Conservation (phyloP, 2,113 vertebrate genomes). For the Notarius quadriscutis region DNA sequence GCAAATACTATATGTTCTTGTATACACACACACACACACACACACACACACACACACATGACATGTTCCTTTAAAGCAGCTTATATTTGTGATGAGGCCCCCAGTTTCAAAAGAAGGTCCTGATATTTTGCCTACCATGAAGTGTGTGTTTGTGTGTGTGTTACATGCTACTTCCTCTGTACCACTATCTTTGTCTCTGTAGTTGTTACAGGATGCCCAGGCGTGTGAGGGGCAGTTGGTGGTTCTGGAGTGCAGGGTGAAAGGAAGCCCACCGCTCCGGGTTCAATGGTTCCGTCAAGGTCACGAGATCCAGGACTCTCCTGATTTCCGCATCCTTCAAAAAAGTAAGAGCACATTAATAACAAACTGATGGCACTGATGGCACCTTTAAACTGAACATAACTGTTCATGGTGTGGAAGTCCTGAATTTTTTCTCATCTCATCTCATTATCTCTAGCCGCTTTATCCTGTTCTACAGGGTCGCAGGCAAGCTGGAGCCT, state of each 20-base stretch:
- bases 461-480: too few relatives aligned
- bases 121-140: background rate
- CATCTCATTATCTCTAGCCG: too few relatives aligned
- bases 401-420: background rate
- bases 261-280: slow-evolving; percentile 80
- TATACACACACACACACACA: background rate
- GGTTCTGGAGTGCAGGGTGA: slow-evolving; percentile 92
- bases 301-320: slow-evolving; percentile 91
- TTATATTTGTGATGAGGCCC: background rate
- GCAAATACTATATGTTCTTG: background rate
- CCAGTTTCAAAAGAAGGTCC: too few relatives aligned
- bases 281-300: slow-evolving; percentile 91
- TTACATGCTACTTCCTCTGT: background rate
- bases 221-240: slow-evolving; percentile 92
- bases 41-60: slow-evolving; percentile 20
- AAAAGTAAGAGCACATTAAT: slow-evolving; percentile 82
- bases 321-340: slow-evolving; percentile 94
- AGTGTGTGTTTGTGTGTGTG: background rate
- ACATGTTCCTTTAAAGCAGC: background rate
- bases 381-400: background rate
- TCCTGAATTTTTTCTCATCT: too few relatives aligned
- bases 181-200: slow-evolving; percentile 15
- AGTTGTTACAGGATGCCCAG: slow-evolving; percentile 86
- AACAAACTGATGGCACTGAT: background rate
- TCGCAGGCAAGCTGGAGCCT: too few relatives aligned